These are phyloP conservation scores for Pipa parva DNA, from an alignment of 2,113 vertebrate species.

Conservation along the genomic window DNA sequence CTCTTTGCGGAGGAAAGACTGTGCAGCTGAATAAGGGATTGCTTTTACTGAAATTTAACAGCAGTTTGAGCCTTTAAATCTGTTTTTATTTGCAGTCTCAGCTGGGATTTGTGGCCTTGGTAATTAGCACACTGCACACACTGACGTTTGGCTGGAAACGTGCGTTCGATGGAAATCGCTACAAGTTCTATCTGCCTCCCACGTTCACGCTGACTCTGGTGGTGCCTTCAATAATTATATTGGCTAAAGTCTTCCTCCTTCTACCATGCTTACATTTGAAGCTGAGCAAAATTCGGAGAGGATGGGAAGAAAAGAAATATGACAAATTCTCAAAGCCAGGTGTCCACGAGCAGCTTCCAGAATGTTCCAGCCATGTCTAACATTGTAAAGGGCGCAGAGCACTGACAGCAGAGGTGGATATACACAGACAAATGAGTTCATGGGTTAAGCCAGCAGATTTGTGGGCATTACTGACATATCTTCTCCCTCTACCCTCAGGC, in stretches of 20 bases:
- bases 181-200: slow-evolving; percentile 85
- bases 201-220: slow-evolving; percentile 79
- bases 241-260: slow-evolving; percentile 67
- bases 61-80: background rate
- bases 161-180: slow-evolving; percentile 71
- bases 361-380: slow-evolving; percentile 57
- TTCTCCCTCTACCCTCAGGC: no score
- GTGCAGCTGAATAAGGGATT: no score
- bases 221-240: slow-evolving; percentile 70
- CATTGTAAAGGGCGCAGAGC: no score
- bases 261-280: slow-evolving; percentile 71
- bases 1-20: no score
- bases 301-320: slow-evolving; percentile 74
- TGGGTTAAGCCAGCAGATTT: background rate
- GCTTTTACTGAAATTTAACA: no score
- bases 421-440: background rate
- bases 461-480: no score
- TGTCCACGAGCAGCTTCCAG: slow-evolving; percentile 36
- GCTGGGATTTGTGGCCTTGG: slow-evolving; percentile 77
- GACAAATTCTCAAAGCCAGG: slow-evolving; percentile 57
- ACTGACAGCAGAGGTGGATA: background rate
- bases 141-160: slow-evolving; percentile 81
- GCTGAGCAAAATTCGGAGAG: slow-evolving; percentile 78
- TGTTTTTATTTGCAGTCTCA: slow-evolving; percentile 68
- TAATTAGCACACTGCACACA: slow-evolving; percentile 77